Evolutionary conservation across 2,113 vertebrate species (phyloP).

Genomic region (Syngnathoides biaculeatus): DNA sequence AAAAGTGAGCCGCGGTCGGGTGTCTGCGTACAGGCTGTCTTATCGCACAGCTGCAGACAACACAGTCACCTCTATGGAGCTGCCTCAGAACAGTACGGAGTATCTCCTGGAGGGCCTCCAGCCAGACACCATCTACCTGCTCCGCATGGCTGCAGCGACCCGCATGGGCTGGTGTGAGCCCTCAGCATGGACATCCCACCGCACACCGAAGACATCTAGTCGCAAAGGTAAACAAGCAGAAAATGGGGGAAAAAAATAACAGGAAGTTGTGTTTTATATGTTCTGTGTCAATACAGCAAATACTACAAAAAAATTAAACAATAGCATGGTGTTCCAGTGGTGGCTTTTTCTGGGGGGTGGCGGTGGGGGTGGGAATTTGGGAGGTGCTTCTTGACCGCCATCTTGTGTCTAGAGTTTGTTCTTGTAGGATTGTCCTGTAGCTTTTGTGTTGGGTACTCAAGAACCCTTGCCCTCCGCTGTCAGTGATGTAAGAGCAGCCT

Average conservation of each 20-base stretch:
- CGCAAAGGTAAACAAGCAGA: conserved; percentile 75
- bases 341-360: not conserved
- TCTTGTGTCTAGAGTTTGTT: conserved; percentile 55
- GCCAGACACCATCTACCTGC: conserved; percentile 88
- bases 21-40: conserved; percentile 84
- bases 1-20: conserved; percentile 81
- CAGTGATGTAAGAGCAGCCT: conserved; percentile 69
- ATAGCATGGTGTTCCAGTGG: not conserved
- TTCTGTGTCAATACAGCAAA: not conserved
- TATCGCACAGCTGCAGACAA: conserved; percentile 84
- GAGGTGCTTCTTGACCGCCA: conserved; percentile 32
- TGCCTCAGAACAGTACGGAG: conserved; percentile 76
- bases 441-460: conserved; percentile 71
- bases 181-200: conserved; percentile 89
- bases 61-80: conserved; percentile 78
- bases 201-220: conserved; percentile 87
- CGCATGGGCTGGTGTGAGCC: conserved; percentile 90
- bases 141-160: conserved; percentile 88
- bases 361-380: not conserved
- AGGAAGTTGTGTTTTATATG: too few species aligned
- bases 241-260: too few species aligned
- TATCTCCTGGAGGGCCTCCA: conserved; percentile 79
- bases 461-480: conserved; percentile 73
- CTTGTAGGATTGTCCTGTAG: conserved; percentile 67
- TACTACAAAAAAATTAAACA: not conserved